These are phyloP conservation scores for Macquaria ambigua DNA, from an alignment of 2,113 vertebrate genomes.

Conservation along the genomic window DNA sequence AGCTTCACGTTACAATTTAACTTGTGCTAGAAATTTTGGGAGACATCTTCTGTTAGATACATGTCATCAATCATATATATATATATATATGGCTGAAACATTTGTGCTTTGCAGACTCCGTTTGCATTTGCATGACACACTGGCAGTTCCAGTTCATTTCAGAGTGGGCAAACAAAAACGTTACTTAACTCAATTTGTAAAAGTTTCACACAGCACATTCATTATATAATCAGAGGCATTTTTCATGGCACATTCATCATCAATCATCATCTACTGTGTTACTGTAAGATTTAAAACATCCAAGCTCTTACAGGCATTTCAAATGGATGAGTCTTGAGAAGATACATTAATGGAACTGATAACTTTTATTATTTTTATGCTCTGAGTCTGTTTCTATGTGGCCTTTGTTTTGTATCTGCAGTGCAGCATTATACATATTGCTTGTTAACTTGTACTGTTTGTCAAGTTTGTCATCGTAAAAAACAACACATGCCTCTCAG, in stretches of 20 bases:
- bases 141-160: slow-evolving; percentile 4
- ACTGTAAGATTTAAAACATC: slow-evolving; percentile 8
- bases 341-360: neutral
- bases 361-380: neutral
- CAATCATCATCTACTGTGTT: neutral
- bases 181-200: neutral
- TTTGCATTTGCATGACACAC: neutral
- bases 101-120: slow-evolving; percentile 62
- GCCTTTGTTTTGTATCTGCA: slow-evolving; percentile 25
- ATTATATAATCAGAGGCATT: slow-evolving; percentile 2
- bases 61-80: no score
- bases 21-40: slow-evolving; percentile 35
- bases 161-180: neutral
- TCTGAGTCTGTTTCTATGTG: neutral
- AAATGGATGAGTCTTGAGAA: neutral
- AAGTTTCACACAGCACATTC: neutral
- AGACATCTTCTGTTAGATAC: neutral
- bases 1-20: slow-evolving; percentile 8
- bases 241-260: slow-evolving; percentile 32
- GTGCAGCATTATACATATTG: slow-evolving; percentile 29
- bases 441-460: slow-evolving; percentile 14
- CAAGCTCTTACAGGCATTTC: slow-evolving; percentile 17
- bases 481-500: neutral
- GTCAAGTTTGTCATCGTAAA: neutral
- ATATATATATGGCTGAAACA: slow-evolving; percentile 6